These are phyloP conservation scores for Hirudo medicinalis DNA, from an alignment of 1,140 invertebrate species.

Conservation along the genomic window DNA sequence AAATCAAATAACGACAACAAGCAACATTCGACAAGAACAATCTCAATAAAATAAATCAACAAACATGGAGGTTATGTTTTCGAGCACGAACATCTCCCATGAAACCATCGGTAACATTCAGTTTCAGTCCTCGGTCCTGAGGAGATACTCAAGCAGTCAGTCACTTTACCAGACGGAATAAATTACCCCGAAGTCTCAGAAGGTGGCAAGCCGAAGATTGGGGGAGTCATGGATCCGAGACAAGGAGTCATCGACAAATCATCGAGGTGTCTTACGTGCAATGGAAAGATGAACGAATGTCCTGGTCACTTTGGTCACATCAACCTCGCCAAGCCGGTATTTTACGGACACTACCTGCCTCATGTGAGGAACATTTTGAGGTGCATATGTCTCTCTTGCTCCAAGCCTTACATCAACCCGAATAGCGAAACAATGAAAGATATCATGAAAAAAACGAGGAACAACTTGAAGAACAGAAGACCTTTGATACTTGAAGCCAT, in stretches of 20 bases:
- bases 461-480: no score
- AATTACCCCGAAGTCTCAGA: slow-evolving; percentile 95
- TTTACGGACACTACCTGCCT: slow-evolving; percentile 91
- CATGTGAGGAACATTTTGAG: slow-evolving; percentile 90
- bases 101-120: no score
- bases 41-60: no score
- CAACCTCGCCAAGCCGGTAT: slow-evolving; percentile 94
- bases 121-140: no score
- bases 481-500: no score
- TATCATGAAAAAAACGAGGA: no score
- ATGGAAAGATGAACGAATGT: slow-evolving; percentile 92
- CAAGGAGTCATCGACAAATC: slow-evolving; percentile 91
- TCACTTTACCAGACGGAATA: slow-evolving; percentile 82
- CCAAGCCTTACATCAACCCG: slow-evolving; percentile 79
- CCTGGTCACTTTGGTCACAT: slow-evolving; percentile 99
- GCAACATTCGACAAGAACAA: no score
- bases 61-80: no score
- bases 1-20: no score
- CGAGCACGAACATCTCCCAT: no score
- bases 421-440: slow-evolving; percentile 48
- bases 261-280: slow-evolving; percentile 84
- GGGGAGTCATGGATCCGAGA: slow-evolving; percentile 93
- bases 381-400: slow-evolving; percentile 95
- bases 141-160: slow-evolving; percentile 26
- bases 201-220: slow-evolving; percentile 87